Percentiles rank a stretch among this genome's conserved stretches.
Evolutionary conservation across 2,888 invertebrate species (phyloP).

Genomic region (Synergus umbraculus): DNA sequence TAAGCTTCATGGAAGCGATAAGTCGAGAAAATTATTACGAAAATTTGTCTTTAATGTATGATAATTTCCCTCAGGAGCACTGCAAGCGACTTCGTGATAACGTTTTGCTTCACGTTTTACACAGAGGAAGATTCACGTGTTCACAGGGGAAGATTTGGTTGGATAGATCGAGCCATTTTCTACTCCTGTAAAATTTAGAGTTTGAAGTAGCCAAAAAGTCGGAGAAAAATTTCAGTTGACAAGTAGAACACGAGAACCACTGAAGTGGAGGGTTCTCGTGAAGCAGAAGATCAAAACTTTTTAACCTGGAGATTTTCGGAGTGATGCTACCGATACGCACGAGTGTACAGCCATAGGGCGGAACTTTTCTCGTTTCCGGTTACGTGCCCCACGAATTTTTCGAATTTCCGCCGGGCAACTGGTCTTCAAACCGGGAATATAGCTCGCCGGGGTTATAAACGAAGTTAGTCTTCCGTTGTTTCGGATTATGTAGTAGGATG

Average conservation of each 20-base stretch:
- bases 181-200: not conserved
- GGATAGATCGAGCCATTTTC: not conserved
- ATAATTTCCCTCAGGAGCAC: conserved; percentile 1
- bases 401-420: conserved; percentile 51
- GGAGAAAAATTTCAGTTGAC: not conserved
- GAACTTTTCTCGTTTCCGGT: conserved; percentile 61
- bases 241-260: not conserved
- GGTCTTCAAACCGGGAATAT: conserved; percentile 40
- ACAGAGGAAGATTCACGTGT: not conserved
- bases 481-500: conserved; percentile 60
- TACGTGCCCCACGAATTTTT: conserved; percentile 56
- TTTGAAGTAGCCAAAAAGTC: not conserved
- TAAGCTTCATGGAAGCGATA: conserved; percentile 21
- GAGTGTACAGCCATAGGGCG: conserved; percentile 35
- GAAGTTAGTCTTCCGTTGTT: conserved; percentile 65
- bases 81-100: not conserved
- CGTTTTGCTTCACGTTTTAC: not conserved
- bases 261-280: not conserved
- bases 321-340: conserved; percentile 23
- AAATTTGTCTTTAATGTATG: conserved; percentile 10
- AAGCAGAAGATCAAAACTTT: conserved; percentile 23
- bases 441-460: conserved; percentile 53
- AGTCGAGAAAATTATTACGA: conserved; percentile 19
- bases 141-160: not conserved
- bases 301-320: conserved; percentile 32